Evolutionary conservation across 2,113 vertebrate species (phyloP).

Genomic region (Megatriorchis doriae): DNA sequence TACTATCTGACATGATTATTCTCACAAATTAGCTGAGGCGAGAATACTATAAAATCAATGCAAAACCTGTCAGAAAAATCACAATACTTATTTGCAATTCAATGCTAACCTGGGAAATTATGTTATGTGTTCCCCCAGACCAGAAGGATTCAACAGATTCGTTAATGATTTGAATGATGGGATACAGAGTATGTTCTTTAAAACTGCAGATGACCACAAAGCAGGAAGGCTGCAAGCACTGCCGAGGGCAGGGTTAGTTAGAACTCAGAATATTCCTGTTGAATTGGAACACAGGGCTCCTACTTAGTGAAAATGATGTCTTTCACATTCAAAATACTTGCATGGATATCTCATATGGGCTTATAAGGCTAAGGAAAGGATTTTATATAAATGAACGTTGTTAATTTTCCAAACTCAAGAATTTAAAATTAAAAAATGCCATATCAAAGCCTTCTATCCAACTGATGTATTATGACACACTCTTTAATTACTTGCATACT

Average conservation of each 20-base stretch:
- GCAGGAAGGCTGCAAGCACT: not conserved
- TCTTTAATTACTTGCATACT: not conserved
- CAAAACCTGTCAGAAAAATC: not conserved
- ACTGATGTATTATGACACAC: not conserved
- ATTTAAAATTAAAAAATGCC: not conserved
- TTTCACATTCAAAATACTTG: not conserved
- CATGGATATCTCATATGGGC: fast-evolving
- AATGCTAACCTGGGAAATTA: not conserved
- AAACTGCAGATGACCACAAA: not conserved
- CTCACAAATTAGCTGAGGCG: not conserved
- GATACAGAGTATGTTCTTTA: not conserved
- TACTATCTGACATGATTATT: not conserved
- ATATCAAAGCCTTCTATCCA: not conserved
- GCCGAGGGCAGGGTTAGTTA: not conserved
- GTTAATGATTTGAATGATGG: not conserved
- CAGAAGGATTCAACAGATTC: not conserved
- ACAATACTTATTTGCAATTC: not conserved
- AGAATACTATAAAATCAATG: not conserved
- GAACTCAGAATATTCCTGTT: not conserved
- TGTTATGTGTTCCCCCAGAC: not conserved
- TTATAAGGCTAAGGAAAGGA: not conserved
- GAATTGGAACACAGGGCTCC: not conserved
- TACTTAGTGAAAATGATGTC: not conserved
- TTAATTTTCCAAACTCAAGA: not conserved
- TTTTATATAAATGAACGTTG: not conserved